A percentile compares a stretch with the other conserved stretches of the same genome.
phyloP scores from a whole-genome alignment of 2,888 invertebrate genomes.

The Mythimna ferrago region DNA sequence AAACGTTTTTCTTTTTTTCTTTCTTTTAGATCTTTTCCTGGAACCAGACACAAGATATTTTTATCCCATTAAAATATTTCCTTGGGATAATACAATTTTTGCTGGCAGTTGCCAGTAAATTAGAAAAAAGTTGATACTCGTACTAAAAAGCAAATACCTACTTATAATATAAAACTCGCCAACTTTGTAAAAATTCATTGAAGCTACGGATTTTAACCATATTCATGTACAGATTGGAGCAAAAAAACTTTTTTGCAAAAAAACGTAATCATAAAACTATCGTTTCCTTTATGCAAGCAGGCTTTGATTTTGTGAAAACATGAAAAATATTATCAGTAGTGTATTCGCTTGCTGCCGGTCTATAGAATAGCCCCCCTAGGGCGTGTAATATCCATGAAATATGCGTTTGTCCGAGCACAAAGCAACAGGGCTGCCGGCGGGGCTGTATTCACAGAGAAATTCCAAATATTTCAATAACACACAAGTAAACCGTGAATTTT shows the following conservation, averaged over 20 bases:
- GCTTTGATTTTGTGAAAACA: slow-evolving; percentile 58
- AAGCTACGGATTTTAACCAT: not conserved
- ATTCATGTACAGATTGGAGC: not conserved
- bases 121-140: not conserved
- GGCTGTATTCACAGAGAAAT: slow-evolving; percentile 71
- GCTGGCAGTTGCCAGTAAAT: not conserved
- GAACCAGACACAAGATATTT: no score
- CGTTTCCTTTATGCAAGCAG: slow-evolving; percentile 3
- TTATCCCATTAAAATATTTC: no score
- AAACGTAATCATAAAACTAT: slow-evolving; percentile 29
- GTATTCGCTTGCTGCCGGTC: slow-evolving; percentile 53
- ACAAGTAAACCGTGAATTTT: slow-evolving; percentile 68
- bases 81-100: no score
- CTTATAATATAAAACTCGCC: not conserved
- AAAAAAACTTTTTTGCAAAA: not conserved
- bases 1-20: no score
- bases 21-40: no score
- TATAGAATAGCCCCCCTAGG: slow-evolving; percentile 67
- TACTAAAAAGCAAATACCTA: not conserved
- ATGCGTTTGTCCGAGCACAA: slow-evolving; percentile 78
- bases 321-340: slow-evolving; percentile 65
- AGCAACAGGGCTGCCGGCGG: slow-evolving; percentile 71
- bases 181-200: no score
- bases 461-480: slow-evolving; percentile 81
- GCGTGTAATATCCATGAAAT: slow-evolving; percentile 78